Conservation (phyloP, 2,888 invertebrate species). For the Agrenia bidenticulata region DNA sequence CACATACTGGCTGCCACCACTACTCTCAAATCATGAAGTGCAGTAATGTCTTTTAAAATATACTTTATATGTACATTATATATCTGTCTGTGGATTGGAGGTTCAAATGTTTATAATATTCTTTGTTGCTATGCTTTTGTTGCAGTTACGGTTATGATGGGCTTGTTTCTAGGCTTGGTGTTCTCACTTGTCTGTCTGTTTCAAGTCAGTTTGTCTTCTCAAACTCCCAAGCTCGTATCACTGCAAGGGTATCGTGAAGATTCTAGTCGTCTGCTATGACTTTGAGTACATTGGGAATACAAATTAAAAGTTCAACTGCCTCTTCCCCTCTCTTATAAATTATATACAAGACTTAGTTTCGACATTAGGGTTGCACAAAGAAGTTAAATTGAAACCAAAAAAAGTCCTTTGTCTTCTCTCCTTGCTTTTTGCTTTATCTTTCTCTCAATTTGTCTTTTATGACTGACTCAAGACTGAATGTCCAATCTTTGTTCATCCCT, state of each 20-base stretch:
- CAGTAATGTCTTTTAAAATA: too few relatives aligned
- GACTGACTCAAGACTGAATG: constrained; percentile 1
- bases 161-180: constrained; percentile 10
- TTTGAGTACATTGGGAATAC: constrained; percentile 4
- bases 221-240: background rate
- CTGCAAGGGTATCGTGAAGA: too few relatives aligned
- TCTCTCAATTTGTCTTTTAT: constrained; percentile 5
- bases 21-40: background rate
- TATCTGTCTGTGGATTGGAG: too few relatives aligned
- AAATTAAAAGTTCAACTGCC: constrained; percentile 9
- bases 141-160: background rate
- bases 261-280: too few relatives aligned
- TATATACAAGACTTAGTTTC: background rate
- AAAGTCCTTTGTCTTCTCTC: constrained; percentile 3
- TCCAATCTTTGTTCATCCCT: background rate
- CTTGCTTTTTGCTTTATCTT: constrained; percentile 10
- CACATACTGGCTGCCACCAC: background rate
- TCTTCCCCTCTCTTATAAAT: background rate
- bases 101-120: too few relatives aligned
- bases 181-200: background rate
- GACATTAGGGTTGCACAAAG: constrained; percentile 4
- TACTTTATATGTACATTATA: too few relatives aligned
- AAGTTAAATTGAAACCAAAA: background rate
- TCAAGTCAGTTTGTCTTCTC: constrained; percentile 1
- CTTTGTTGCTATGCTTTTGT: too few relatives aligned